phyloP scores from a whole-genome alignment of 2,113 vertebrate species.

The Noturus placidus region DNA sequence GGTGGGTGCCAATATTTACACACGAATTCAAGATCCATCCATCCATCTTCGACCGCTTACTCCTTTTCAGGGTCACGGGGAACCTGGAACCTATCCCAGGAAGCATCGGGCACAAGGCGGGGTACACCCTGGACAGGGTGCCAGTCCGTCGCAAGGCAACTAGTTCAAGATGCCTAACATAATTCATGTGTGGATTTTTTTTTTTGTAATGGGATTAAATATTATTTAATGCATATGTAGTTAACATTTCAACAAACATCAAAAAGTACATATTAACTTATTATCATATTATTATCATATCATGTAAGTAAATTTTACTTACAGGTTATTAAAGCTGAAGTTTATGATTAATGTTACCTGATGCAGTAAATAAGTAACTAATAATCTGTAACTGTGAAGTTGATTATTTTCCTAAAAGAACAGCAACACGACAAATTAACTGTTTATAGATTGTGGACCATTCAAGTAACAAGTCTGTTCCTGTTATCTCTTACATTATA shows the following conservation, averaged over 20 bases:
- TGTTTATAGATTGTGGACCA: not conserved
- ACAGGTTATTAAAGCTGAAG: not conserved
- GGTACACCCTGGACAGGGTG: too few relatives aligned
- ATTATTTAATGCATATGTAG: too few relatives aligned
- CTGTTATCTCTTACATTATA: not conserved
- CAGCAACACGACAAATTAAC: not conserved
- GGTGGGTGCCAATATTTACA: not conserved
- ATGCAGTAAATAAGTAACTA: not conserved
- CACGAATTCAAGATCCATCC: not conserved
- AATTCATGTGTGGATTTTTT: not conserved
- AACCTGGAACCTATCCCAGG: too few relatives aligned
- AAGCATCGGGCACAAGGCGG: too few relatives aligned
- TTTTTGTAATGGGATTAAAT: too few relatives aligned
- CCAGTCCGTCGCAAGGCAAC: too few relatives aligned
- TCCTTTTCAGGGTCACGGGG: too few relatives aligned
- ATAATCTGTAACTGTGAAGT: not conserved
- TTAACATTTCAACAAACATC: too few relatives aligned
- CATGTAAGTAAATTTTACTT: not conserved
- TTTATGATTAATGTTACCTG: not conserved
- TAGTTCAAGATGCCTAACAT: not conserved
- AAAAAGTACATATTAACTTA: too few relatives aligned
- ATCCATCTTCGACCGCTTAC: too few relatives aligned
- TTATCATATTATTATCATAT: too few relatives aligned
- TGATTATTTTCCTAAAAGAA: not conserved
- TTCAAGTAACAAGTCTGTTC: not conserved